Conservation (phyloP, 2,113 vertebrate species). For the Mormyrus iriodes region DNA sequence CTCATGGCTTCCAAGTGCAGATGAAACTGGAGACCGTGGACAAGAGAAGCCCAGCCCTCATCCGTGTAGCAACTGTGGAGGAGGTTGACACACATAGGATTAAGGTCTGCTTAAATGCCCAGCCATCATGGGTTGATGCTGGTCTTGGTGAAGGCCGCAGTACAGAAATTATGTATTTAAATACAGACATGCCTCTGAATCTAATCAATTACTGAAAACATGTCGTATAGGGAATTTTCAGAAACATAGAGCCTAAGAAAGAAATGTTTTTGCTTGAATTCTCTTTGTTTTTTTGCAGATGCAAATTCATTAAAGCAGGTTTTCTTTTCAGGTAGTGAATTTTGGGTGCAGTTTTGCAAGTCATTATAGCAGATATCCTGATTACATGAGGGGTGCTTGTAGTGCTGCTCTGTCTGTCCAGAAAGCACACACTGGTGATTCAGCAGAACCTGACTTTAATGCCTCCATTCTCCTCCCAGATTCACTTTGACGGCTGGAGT, state of each 20-base stretch:
- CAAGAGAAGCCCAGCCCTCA: slow-evolving; percentile 81
- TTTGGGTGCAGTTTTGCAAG: background rate
- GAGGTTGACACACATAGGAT: slow-evolving; percentile 89
- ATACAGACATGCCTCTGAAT: background rate
- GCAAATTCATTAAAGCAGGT: background rate
- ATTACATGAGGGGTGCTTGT: background rate
- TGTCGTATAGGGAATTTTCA: background rate
- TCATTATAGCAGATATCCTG: background rate
- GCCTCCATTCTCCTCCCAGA: slow-evolving; percentile 49
- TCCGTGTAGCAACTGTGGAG: slow-evolving; percentile 84
- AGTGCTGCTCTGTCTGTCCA: background rate
- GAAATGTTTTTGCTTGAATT: background rate
- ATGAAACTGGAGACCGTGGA: slow-evolving; percentile 96
- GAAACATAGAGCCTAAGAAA: background rate
- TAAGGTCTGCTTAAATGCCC: slow-evolving; percentile 65
- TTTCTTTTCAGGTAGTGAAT: background rate
- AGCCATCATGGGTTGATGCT: background rate
- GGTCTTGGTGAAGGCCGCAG: background rate
- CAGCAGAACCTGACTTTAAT: background rate
- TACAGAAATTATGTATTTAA: background rate
- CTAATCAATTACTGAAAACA: background rate
- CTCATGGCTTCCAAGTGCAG: slow-evolving; percentile 83
- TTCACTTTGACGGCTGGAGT: slow-evolving; percentile 95
- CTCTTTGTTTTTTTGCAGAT: background rate
- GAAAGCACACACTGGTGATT: too few species aligned